A percentile compares a stretch with the other conserved stretches of the same genome.
Evolutionary conservation across 1,140 invertebrate genomes (phyloP).

Genomic region (Cataglyphis hispanica): DNA sequence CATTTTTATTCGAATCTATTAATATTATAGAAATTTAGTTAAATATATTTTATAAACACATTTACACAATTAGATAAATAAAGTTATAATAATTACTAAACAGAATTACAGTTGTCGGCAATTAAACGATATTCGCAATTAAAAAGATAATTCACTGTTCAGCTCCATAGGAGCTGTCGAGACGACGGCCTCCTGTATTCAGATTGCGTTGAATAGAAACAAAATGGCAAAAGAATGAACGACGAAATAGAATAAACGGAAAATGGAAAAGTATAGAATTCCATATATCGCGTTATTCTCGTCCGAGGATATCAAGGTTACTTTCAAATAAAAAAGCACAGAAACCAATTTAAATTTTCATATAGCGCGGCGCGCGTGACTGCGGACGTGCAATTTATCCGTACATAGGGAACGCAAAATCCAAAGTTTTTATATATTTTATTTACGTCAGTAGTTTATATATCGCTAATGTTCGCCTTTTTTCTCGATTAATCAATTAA

Average conservation of each 20-base stretch:
- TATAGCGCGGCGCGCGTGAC: constrained; percentile 17
- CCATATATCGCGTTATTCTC: constrained; percentile 52
- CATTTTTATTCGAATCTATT: neutral
- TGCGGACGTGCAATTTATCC: constrained; percentile 58
- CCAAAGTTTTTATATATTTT: constrained; percentile 2
- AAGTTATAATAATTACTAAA: neutral
- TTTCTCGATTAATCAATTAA: constrained; percentile 15
- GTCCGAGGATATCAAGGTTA: constrained; percentile 53
- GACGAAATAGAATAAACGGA: constrained; percentile 57
- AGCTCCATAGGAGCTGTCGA: constrained; percentile 20
- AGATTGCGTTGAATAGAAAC: constrained; percentile 44
- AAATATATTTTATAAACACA: neutral
- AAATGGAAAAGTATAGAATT: constrained; percentile 61
- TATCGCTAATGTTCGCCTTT: neutral
- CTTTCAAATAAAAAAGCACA: constrained; percentile 53
- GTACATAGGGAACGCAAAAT: neutral
- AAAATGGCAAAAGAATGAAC: constrained; percentile 45
- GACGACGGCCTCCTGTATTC: neutral
- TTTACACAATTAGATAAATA: neutral
- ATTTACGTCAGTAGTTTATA: constrained; percentile 9
- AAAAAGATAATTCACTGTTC: neutral
- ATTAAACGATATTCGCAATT: constrained; percentile 14
- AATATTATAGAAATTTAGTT: neutral
- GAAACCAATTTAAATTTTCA: constrained; percentile 61
- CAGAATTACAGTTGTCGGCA: neutral